Conservation (phyloP, 2,888 invertebrate species). For the Polymixis lichenea region DNA sequence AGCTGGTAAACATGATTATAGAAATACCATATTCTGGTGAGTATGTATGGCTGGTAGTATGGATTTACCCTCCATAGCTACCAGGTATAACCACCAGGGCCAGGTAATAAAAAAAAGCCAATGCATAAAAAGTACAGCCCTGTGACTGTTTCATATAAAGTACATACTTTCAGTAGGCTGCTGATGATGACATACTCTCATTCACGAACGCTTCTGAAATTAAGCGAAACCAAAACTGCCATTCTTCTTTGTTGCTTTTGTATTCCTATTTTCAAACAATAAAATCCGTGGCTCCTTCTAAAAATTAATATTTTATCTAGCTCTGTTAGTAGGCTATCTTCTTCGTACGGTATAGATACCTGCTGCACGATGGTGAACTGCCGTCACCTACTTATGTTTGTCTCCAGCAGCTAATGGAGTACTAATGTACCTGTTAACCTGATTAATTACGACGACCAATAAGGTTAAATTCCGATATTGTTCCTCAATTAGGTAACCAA, state of each 20-base stretch:
- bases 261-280: neutral
- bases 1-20: neutral
- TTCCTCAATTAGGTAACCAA: slow-evolving; percentile 11
- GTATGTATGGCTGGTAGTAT: neutral
- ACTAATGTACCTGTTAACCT: slow-evolving; percentile 30
- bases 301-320: neutral
- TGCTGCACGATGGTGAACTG: neutral
- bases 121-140: no score
- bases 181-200: neutral
- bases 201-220: neutral
- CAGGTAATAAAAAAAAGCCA: no score
- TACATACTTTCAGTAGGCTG: no score
- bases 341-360: neutral
- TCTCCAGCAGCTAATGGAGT: neutral
- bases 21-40: neutral
- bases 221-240: neutral
- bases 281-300: neutral
- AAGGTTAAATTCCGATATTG: slow-evolving; percentile 23
- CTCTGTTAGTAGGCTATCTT: neutral
- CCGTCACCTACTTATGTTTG: neutral
- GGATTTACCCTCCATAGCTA: neutral
- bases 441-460: slow-evolving; percentile 21
- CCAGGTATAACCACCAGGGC: no score
- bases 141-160: neutral
- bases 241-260: neutral